Evolutionary conservation across 2,797 vertebrate species (phyloP), one percentile per base, ranked within the genome.

Genomic region (Pitangus sulphuratus): DNA sequence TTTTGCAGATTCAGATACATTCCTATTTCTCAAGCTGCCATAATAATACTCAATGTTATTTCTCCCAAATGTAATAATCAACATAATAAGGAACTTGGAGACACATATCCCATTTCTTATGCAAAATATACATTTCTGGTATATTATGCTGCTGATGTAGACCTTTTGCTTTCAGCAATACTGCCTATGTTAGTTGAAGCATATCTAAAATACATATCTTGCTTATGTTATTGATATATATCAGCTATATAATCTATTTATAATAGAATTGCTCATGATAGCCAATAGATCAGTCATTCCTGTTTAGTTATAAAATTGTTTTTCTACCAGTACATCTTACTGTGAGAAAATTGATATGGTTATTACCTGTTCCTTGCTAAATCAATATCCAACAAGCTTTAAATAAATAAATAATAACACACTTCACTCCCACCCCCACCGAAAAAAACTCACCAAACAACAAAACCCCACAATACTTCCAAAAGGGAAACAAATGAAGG

Each of bases 341-440:
- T 87, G 61, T 58, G 85, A 94, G 91, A 95, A 95, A 95, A 96
- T 74, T 86, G 84, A 76, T 92, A 76, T 9, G 40, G 51, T 66
- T 95, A 51, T 94, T 96, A 82, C 87, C 45, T 95, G 80, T 87
- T 87, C 77, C 80, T 90, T 84, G 74, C 83, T 95, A 89, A 96
- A 95, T 91, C 83, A 76, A 94, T 95, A 82, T 62, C 69, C 66
- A 81, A 75, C 65, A 72, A 92, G 70, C 44, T 89, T 84, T 92
- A 93, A 81, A 90, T 84, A 88, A 86, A 87, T 84, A 87, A 89
- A 89, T 82, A 61, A 74, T 56, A 64, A 78, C 15, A 37, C 33
- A 39, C 17, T 48, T 11, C 0, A 0, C 18, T 13, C 8, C n/a
- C 30, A 12, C 35, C 35, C 35, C 24, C 5, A 9, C 44, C 44